These are phyloP conservation scores for Cryptotermes secundus DNA, from an alignment of 1,140 invertebrate genomes.

Conservation along the genomic window DNA sequence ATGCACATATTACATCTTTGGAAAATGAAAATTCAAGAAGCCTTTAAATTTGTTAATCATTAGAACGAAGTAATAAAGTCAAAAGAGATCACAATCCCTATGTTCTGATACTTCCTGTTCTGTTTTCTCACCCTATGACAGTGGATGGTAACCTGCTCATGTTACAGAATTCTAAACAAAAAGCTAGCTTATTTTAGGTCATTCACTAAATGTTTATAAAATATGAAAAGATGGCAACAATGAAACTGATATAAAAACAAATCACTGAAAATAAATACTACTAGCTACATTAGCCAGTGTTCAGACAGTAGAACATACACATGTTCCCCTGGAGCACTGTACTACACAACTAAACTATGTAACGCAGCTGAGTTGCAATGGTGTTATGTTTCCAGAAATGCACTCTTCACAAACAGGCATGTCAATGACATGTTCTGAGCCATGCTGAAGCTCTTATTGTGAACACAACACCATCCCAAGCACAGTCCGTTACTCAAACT, in stretches of 20 bases:
- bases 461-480: not conserved
- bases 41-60: not conserved
- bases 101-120: not conserved
- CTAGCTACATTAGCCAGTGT: not conserved
- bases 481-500: not conserved
- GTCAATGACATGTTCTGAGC: not conserved
- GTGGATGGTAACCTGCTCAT: not conserved
- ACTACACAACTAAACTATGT: slow-evolving; percentile 16
- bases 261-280: not conserved
- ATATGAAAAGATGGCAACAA: slow-evolving; percentile 30
- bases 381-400: not conserved
- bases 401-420: not conserved
- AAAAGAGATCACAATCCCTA: not conserved
- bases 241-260: not conserved
- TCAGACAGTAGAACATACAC: not conserved
- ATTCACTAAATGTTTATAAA: slow-evolving; percentile 28
- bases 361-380: not conserved
- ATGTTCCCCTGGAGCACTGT: not conserved
- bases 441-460: not conserved
- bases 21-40: not conserved
- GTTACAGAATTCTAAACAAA: not conserved
- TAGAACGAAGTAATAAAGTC: not conserved
- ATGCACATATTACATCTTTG: not conserved
- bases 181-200: not conserved
- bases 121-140: not conserved